These are phyloP conservation scores for Illadopsis cleaveri DNA, from an alignment of 2,113 vertebrate genomes.

Conservation along the genomic window DNA sequence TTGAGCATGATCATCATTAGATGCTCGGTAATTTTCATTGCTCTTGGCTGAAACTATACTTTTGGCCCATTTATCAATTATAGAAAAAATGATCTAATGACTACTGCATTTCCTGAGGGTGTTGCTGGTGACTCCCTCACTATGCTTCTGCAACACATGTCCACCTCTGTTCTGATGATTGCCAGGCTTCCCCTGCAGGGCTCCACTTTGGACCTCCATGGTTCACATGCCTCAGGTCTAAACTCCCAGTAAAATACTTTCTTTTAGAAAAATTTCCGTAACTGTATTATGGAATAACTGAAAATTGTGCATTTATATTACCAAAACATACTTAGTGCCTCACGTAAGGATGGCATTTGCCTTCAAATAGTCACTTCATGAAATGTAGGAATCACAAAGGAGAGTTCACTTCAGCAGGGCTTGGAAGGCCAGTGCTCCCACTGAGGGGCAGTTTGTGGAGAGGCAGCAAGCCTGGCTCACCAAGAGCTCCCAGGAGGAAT, in stretches of 20 bases:
- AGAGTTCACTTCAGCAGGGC: neutral
- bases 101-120: neutral
- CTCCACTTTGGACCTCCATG: neutral
- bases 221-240: neutral
- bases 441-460: accelerated
- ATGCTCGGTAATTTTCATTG: neutral
- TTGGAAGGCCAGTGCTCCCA: neutral
- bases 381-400: neutral
- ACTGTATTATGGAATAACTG: neutral
- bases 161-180: neutral
- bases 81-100: neutral
- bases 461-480: neutral
- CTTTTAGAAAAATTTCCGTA: neutral
- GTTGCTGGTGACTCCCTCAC: neutral
- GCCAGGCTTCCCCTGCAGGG: neutral
- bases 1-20: neutral
- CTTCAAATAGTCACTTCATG: neutral
- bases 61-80: neutral
- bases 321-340: neutral
- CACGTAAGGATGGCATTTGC: neutral
- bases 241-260: neutral
- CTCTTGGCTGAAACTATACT: neutral
- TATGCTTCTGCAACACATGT: neutral
- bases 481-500: neutral
- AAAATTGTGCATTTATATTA: neutral